Evolutionary conservation across 2,797 vertebrate species (phyloP), one percentile per base, ranked within the genome.

Genomic region (Sebastes trivittatus): DNA sequence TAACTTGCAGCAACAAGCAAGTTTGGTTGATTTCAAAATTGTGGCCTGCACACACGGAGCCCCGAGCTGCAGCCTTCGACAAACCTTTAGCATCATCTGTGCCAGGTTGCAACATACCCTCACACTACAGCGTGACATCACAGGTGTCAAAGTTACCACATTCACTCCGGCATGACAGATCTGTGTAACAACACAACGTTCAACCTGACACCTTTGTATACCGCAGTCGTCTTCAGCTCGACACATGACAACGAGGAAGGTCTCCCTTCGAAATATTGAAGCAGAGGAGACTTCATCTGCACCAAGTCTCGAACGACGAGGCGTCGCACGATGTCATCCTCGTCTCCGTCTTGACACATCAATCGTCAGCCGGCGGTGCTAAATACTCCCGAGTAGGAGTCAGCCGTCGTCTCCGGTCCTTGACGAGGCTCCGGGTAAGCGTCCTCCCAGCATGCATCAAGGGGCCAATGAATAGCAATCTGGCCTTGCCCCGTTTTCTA

Each of bases 391-490:
- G 10, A 68, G 60, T 32, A 11, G 23, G 72, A 66, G 49, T 62
- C 80, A 66, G 69, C 49, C 68, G 11, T 78, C 16, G 6, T 71
- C 77, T 74, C 25, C 3, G 11, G 70, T 83, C 81, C 75, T 82
- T 83, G 84, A 87, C 64, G 6, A 70, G 62, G 46, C 38, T 82
- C 70, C 6, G 7, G 42, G 46, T 71, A 79, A 84, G 78, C 42
- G 1, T 89, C 55, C 77, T 38, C 82, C 30, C 90, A 87, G 84
- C 86, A 84, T 84, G 84, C 80, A 81, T 81, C 85, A 77, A 72
- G 79, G 87, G 78, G 77, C 78, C 89, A 56, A 68, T 88, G 78
- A 90, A 93, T 81, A 74, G 82, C 60, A 82, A 91, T 89, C 84
- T 89, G 90, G 91, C 88, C 90, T 85, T 81, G 69, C 90, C 83